phyloP scores from a whole-genome alignment of 2,888 invertebrate genomes.

The Limnephilus lunatus region DNA sequence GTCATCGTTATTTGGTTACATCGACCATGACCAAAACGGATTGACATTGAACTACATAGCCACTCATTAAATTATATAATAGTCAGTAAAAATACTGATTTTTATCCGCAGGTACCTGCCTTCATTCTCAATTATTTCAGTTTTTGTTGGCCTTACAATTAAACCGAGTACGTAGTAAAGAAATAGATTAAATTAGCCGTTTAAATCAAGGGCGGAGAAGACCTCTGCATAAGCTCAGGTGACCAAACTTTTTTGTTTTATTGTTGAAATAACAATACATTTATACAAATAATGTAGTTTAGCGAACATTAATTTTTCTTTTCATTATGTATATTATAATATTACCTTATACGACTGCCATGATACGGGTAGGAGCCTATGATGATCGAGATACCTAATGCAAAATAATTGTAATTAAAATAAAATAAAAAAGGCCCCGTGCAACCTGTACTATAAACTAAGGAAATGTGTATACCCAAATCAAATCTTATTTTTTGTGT shows the following conservation, averaged over 20 bases:
- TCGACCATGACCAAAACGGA: conserved; percentile 38
- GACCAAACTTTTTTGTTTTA: background rate
- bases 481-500: background rate
- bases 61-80: conserved; percentile 42
- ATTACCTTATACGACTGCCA: too few species aligned
- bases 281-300: too few species aligned
- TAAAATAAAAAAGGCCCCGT: too few species aligned
- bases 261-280: too few species aligned
- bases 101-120: conserved; percentile 4
- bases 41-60: conserved; percentile 42
- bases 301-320: too few species aligned
- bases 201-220: background rate
- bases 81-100: conserved; percentile 5
- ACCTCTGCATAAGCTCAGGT: background rate
- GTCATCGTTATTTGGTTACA: conserved; percentile 43
- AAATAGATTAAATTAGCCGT: background rate
- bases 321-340: too few species aligned
- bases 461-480: background rate
- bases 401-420: too few species aligned
- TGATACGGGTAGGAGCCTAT: too few species aligned
- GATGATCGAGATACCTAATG: too few species aligned
- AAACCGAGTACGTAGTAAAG: background rate
- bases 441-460: background rate
- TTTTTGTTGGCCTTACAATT: background rate
- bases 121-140: conserved; percentile 3